Base-by-base conservation (phyloP, 2,888 invertebrate genomes). In the Epiblema foenella region DNA sequence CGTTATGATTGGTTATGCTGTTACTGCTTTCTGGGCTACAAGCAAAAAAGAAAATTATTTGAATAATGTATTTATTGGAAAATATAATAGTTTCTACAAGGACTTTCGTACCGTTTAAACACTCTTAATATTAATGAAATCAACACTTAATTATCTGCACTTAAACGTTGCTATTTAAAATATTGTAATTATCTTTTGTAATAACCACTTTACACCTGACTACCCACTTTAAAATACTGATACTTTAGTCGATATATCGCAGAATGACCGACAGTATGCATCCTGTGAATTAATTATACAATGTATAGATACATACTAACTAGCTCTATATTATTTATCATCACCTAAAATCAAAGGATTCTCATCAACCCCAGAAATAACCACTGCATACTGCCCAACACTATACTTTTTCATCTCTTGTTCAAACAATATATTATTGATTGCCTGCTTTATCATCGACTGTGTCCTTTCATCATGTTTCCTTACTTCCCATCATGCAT, bases 391-490 rank as follows among this genome's bases (percentile, higher is more conserved):
- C 69, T 87, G 86, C 1, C 81, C 79, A 2, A 77, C 71, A 42
- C 78, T 85, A 63, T 89, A 93, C 66, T 88, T 90, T 76, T 90
- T 91, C 92, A 93, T 93, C 74, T 93, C 93, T 64, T 91, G 91
- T 69, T 93, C 93, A 74, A 91, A 93, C 15, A 92, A 72, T 54
- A 93, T 91, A 69, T 92, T 93, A 64, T 93, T 92, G 2, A 93
- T 93, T 0, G 92, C 92, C 72, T 92, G 92, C 67, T 93, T 92
- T 54, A 93, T 92, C 89, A 93, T 90, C 1, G 89, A 86, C 49
- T 88, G 87, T 0, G 92, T 90, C 20, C 90, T 82, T 18, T 90
- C 89, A 73, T 91, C 91, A 63, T 92, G 92, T 76, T 93, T 93
- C 49, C 92, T 84, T 46, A 93, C n/a, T n/a, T n/a, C n/a, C n/a